Percentiles rank a stretch among this genome's conserved stretches.
These are phyloP conservation scores for Siniperca chuatsi DNA, from an alignment of 2,113 vertebrate genomes.

Conservation along the genomic window DNA sequence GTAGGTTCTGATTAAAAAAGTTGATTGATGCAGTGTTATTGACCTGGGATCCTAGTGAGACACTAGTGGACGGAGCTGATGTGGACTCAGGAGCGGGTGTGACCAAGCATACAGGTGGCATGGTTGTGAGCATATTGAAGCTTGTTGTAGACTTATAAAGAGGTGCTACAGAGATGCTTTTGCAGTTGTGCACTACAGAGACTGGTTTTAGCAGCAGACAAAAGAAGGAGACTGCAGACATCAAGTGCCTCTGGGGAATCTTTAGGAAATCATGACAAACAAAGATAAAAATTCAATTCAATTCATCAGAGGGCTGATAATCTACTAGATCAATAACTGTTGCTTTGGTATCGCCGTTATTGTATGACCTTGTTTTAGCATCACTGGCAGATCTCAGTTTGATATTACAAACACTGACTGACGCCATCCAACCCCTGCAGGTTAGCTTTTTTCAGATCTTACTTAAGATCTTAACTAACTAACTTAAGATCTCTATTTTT, in stretches of 20 bases:
- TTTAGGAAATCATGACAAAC: constrained; percentile 25
- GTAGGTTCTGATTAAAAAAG: neutral
- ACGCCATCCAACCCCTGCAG: neutral
- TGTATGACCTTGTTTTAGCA: constrained; percentile 33
- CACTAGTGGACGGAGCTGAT: neutral
- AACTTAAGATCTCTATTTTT: neutral
- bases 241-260: neutral
- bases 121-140: neutral
- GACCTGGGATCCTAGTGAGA: constrained; percentile 1
- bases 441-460: neutral
- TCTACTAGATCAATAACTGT: constrained; percentile 34
- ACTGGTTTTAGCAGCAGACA: neutral
- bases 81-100: constrained; percentile 18
- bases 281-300: constrained; percentile 35
- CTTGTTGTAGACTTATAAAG: neutral
- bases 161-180: neutral
- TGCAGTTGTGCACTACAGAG: neutral
- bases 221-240: constrained; percentile 17
- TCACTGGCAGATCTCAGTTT: constrained; percentile 35
- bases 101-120: neutral
- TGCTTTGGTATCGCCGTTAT: neutral
- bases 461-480: too few species aligned
- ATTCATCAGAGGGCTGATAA: constrained; percentile 44
- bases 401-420: constrained; percentile 27
- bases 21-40: constrained; percentile 10